Base-by-base conservation (phyloP, 92 coral and sea anemone genomes). In the Pocillopora meandrina region DNA sequence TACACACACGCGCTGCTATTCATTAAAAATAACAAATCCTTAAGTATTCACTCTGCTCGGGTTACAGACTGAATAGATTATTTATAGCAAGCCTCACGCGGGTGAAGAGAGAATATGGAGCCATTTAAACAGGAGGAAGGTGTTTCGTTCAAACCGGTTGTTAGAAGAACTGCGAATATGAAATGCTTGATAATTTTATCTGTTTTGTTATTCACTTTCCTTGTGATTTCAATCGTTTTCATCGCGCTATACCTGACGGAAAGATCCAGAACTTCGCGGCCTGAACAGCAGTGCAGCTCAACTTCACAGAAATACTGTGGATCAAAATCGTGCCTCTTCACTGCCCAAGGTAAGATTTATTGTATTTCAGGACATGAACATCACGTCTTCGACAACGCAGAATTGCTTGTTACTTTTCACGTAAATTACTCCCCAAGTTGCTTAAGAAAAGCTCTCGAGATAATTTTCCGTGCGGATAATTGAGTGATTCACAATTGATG, bases 191-290 rank as follows among this genome's bases (percentile, higher is more conserved):
- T 66, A 14, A 16, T 65, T n/a, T n/a, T 77, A 33, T 15, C 77
- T 7, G 77, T 76, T 23, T 1, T 2, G 2, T 17, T 72, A 16
- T 75, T 84, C 58, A 49, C 56, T 60, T 76, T 84, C 10, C 80
- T 83, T 14, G 73, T 83, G n/a, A 26, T 83, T 19, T 84, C 82
- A 33, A 67, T 84, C 68, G 83, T 76, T 3, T 84, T 84, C n/a
- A 76, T 76, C 65, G 14, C 88, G 10, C 75, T 84, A 21, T 84
- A 76, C 76, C 69, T 61, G 68, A 23, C 77, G 68, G 88, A 76
- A 77, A 84, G 77, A 35, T 68, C 69, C 2, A 64, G 16, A 26
- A 61, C 71, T 19, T 56, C 73, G 33, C 49, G 49, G 49, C 9
- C 80, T 19, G 15, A 2, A 16, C 21, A 58, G 9, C 58, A 14